These are phyloP conservation scores for Isaurus tuberculatus DNA, from an alignment of 92 coral and sea anemone genomes.

Conservation along the genomic window DNA sequence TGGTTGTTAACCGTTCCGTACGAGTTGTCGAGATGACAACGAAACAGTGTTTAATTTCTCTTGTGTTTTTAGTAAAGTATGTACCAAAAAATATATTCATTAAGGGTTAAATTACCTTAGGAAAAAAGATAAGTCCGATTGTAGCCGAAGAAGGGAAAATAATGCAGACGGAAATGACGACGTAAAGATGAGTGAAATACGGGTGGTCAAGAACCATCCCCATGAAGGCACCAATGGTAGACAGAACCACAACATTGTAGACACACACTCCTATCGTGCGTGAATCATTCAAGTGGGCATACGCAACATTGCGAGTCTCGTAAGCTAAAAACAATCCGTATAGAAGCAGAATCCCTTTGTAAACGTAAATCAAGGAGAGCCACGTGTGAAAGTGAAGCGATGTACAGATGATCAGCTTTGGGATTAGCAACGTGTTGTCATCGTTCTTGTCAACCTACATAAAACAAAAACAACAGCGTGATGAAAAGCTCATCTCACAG, in stretches of 20 bases:
- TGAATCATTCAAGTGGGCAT: slow-evolving; percentile 95
- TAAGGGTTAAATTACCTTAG: slow-evolving; percentile 73
- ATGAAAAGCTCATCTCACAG: not conserved
- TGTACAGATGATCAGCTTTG: slow-evolving; percentile 69
- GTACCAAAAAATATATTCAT: too few relatives aligned
- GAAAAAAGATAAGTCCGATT: slow-evolving; percentile 83
- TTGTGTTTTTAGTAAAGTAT: too few relatives aligned
- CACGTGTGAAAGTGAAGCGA: slow-evolving; percentile 66
- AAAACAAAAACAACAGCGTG: not conserved
- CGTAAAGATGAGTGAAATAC: slow-evolving; percentile 74
- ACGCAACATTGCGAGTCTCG: slow-evolving; percentile 94
- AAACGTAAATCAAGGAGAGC: slow-evolving; percentile 83
- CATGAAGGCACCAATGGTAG: slow-evolving; percentile 84
- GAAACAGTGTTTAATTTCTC: too few relatives aligned
- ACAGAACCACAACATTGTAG: slow-evolving; percentile 90
- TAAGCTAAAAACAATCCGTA: slow-evolving; percentile 95
- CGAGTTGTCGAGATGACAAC: too few relatives aligned
- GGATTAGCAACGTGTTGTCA: slow-evolving; percentile 42
- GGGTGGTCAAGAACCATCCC: slow-evolving; percentile 62
- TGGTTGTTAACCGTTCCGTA: too few relatives aligned
- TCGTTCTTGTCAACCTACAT: slow-evolving; percentile 60
- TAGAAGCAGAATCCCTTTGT: slow-evolving; percentile 86
- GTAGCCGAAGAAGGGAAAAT: slow-evolving; percentile 90
- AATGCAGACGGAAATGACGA: slow-evolving; percentile 82
- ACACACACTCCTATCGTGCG: slow-evolving; percentile 96